Base-by-base conservation (phyloP, 2,113 vertebrate genomes). In the Channa maculata region DNA sequence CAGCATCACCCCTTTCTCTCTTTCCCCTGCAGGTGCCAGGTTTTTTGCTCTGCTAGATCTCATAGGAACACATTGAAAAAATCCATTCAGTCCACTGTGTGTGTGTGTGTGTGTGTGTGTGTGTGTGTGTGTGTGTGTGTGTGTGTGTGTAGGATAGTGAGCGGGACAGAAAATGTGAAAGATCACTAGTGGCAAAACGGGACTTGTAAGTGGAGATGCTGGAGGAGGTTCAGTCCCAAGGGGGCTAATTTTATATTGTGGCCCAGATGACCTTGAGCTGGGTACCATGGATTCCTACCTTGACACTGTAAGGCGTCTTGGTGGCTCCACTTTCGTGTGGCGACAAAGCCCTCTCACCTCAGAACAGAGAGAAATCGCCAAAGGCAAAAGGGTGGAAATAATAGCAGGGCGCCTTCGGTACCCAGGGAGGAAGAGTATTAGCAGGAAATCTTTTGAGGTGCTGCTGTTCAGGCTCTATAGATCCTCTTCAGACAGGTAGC, bases 361-460 rank as follows among this genome's bases (percentile, higher is more conserved):
- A 59, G 79, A 89, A 89, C 63, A 86, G 83, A 85, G 80, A 85
- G 74, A 82, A 87, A 89, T 80, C 10, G 79, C 86, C 70, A 51
- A 68, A 91, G 81, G 92, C 84, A 90, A 86, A 92, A 81, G 79
- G 78, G 84, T 88, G 78, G 80, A 84, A 90, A 91, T 89, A 92
- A 92, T 89, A 85, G 79, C 74, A 50, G 55, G 78, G 75, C 55
- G 61, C 80, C 84, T 87, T 75, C 14, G 52, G 68, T 77, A 59
- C 61, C 67, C 53, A 78, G 77, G 78, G 67, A 86, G 79, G 68
- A 45, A 86, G 55, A 65, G 83, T 71, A 83, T 89, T 88, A 87
- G 86, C 70, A 86, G 83, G 77, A 88, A 91, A 93, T 93, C 91
- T 89, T 92, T 91, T 91, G 67, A 88, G 92, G 84, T 75, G 65